A percentile compares a stretch with the other conserved stretches of the same genome.
Evolutionary conservation across 2,888 invertebrate species (phyloP).

Genomic region (Acronicta aceris): DNA sequence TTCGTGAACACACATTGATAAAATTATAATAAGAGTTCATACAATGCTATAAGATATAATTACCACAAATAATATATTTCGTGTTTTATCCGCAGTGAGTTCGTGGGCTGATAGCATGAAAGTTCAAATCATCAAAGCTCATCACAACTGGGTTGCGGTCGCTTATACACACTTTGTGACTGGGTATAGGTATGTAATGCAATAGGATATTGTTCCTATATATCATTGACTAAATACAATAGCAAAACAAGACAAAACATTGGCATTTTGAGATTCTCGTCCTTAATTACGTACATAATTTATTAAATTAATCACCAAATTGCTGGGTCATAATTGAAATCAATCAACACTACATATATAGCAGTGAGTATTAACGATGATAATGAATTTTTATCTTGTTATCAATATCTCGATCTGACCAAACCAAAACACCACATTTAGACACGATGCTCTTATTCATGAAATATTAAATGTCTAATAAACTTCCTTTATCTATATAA

Average conservation of each 20-base stretch:
- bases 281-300: no score
- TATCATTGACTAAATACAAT: neutral
- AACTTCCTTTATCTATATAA: no score
- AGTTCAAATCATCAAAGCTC: conserved; percentile 98
- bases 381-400: neutral
- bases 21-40: no score
- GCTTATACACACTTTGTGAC: conserved; percentile 98
- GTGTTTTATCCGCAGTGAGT: conserved; percentile 85
- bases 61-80: no score
- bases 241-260: no score
- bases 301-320: no score
- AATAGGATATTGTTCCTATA: neutral
- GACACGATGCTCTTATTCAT: no score
- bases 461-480: no score
- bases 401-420: neutral
- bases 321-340: no score
- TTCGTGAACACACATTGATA: no score
- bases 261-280: no score
- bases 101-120: conserved; percentile 95
- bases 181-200: conserved; percentile 93
- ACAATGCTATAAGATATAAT: no score
- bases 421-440: neutral
- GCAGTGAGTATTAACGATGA: neutral
- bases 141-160: conserved; percentile 99
- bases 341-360: neutral